Base-by-base conservation (phyloP, 2,888 invertebrate genomes). In the Trachelus iudaicus region DNA sequence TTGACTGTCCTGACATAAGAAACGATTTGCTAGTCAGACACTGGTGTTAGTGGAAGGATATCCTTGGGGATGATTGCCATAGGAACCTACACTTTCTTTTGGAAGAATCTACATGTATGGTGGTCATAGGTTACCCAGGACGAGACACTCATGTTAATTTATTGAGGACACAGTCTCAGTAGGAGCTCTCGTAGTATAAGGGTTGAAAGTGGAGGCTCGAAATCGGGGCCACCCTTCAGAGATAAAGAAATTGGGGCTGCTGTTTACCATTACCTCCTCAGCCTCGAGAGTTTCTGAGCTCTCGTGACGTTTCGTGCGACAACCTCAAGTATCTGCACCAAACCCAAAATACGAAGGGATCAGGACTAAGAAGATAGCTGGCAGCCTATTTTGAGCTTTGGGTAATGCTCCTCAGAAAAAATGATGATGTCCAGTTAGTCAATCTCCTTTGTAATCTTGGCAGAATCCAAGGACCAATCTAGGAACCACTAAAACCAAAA, bases 191-290 rank as follows among this genome's bases (percentile, higher is more conserved):
- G 84, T 82, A 82, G 77, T 78, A 85, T 87, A 88, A 89, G 89
- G 89, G 86, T 88, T 88, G 87, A 86, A 79, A 68, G 56, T 69
- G 69, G 74, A 74, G 12, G 74, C 30, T 37, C 34, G 37, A 34
- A 37, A 35, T 74, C 74, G 30, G 74, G 76, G 69, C 77, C 76
- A 79, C 76, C 76, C 79, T 73, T 40, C 71, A 68, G 77, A 78
- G 78, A 80, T 79, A 81, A 82, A 79, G 77, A 73, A 73, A 77
- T 76, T 77, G 79, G 80, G 77, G 82, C 83, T 83, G 80, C 85
- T 88, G 88, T 88, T 88, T 89, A 88, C 86, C 83, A 83, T 86
- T 87, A 82, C 85, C 83, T 83, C 83, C 81, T 83, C 33, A 71
- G 71, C 33, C 71, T 71, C 31, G 71, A 71, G 34, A 79, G 77